A percentile compares a stretch with the other conserved stretches of the same genome.
Conservation (phyloP, 2,113 vertebrate species). For the Salvator merianae region DNA sequence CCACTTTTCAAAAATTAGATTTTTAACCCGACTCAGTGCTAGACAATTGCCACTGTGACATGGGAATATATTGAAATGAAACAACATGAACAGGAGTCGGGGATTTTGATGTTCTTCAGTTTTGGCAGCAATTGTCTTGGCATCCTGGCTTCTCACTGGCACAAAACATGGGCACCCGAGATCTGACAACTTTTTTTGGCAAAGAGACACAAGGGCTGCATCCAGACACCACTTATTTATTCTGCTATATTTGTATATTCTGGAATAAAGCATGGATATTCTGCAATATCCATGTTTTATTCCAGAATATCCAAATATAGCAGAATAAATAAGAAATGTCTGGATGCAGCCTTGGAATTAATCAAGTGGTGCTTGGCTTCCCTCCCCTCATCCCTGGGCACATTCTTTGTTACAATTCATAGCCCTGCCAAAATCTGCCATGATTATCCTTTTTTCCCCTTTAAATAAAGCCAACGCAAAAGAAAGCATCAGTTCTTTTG, state of each 20-base stretch:
- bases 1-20: slow-evolving; percentile 7
- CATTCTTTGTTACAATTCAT: slow-evolving; percentile 52
- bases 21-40: background rate
- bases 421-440: slow-evolving; percentile 50
- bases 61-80: slow-evolving; percentile 40
- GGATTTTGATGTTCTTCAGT: background rate
- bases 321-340: too few species aligned
- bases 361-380: slow-evolving; percentile 15
- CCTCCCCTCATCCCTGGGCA: slow-evolving; percentile 14
- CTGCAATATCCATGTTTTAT: too few species aligned
- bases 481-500: slow-evolving; percentile 29
- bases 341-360: too few species aligned
- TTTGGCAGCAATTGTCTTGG: background rate
- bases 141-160: background rate
- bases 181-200: background rate
- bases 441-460: slow-evolving; percentile 32
- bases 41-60: slow-evolving; percentile 25
- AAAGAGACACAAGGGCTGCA: too few species aligned
- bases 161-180: slow-evolving; percentile 1
- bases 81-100: background rate
- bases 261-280: too few species aligned
- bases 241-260: too few species aligned
- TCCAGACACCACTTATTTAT: too few species aligned
- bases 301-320: too few species aligned
- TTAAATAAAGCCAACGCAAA: slow-evolving; percentile 16